Percentiles rank a stretch among this genome's conserved stretches.
Conservation (phyloP, 2,113 vertebrate species). For the Lonchura striata region DNA sequence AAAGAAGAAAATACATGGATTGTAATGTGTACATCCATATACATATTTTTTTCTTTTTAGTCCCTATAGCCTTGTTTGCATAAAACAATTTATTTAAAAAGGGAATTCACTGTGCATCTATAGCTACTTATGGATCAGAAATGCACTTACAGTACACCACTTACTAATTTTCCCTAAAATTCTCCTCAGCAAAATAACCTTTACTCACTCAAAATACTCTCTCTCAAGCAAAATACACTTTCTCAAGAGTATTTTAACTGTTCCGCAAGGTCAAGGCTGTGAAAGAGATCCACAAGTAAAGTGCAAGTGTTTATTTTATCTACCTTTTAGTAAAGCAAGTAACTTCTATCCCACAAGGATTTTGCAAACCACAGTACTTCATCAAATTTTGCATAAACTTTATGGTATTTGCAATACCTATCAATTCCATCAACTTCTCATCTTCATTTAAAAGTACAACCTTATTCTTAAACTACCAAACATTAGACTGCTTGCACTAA, state of each 20-base stretch:
- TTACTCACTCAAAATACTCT: too few relatives aligned
- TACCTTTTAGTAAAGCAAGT: neutral
- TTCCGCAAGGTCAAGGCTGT: neutral
- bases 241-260: neutral
- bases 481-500: neutral
- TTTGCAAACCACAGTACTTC: neutral
- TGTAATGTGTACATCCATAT: neutral
- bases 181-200: neutral
- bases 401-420: neutral
- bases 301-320: neutral
- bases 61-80: neutral
- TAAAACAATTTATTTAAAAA: neutral
- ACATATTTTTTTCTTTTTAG: neutral
- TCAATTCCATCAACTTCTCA: neutral
- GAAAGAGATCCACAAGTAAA: neutral
- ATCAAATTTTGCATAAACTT: neutral
- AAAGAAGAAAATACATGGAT: constrained; percentile 43
- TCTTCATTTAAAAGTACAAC: neutral
- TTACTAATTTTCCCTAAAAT: neutral
- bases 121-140: neutral
- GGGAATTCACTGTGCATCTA: neutral
- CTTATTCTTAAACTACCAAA: neutral
- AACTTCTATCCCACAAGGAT: neutral
- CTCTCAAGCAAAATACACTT: neutral
- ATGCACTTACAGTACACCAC: neutral